Percentiles rank a stretch among this genome's conserved stretches.
Evolutionary conservation across 1,140 invertebrate genomes (phyloP).

Genomic region (Artemia franciscana): DNA sequence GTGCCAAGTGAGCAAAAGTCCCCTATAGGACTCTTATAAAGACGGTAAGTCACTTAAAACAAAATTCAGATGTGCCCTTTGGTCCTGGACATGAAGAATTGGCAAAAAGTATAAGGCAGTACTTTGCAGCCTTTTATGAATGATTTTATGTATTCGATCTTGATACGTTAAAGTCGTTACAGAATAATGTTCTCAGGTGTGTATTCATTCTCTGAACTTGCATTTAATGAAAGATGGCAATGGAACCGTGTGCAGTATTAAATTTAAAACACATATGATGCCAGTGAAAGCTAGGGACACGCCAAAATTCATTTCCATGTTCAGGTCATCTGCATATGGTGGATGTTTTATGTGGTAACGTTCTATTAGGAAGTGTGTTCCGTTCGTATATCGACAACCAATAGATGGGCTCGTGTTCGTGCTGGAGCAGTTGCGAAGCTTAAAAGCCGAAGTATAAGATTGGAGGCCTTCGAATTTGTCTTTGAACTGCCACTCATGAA

Average conservation of each 20-base stretch:
- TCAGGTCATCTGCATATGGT: constrained; percentile 23
- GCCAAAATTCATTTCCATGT: constrained; percentile 46
- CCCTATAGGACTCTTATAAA: too few species aligned
- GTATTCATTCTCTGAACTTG: constrained; percentile 55
- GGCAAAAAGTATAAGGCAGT: too few species aligned
- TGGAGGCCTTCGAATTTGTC: constrained; percentile 15
- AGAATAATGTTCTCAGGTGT: too few species aligned
- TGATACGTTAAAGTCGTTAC: too few species aligned
- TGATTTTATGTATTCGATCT: too few species aligned
- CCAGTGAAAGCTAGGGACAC: constrained; percentile 60
- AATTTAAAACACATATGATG: constrained; percentile 52
- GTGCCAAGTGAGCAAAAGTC: too few species aligned
- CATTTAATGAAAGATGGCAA: constrained; percentile 60
- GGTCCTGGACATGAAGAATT: too few species aligned
- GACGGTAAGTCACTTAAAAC: too few species aligned
- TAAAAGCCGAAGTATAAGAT: constrained; percentile 19
- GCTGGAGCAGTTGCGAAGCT: constrained; percentile 4
- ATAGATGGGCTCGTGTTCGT: constrained; percentile 19
- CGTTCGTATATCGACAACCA: constrained; percentile 42
- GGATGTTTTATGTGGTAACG: constrained; percentile 28
- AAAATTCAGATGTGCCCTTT: too few species aligned
- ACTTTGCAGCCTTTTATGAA: too few species aligned
- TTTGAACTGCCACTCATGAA: constrained; percentile 38
- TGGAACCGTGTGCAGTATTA: constrained; percentile 59
- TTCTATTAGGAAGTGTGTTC: constrained; percentile 43